Conservation (phyloP, 2,888 invertebrate species). For the Catonia carolina region DNA sequence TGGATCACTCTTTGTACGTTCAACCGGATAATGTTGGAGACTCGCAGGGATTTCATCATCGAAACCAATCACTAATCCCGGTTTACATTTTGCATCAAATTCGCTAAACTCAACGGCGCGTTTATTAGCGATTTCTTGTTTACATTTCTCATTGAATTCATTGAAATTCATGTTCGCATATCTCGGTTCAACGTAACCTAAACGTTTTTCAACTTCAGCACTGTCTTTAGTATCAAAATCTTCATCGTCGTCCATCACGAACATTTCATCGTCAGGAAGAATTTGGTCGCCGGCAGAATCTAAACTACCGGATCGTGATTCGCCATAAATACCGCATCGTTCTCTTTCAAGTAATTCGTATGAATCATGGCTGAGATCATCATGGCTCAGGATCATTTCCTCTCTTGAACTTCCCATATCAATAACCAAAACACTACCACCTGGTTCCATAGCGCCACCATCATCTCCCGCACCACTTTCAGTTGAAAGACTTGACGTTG, state of each 20-base stretch:
- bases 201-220: conserved; percentile 32
- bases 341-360: conserved; percentile 66
- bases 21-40: conserved; percentile 40
- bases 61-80: conserved; percentile 34
- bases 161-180: conserved; percentile 36
- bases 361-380: conserved; percentile 81
- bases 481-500: conserved; percentile 58
- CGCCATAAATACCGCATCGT: conserved; percentile 18
- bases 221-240: conserved; percentile 42
- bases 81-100: conserved; percentile 36
- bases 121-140: conserved; percentile 34
- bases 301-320: conserved; percentile 58
- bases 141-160: conserved; percentile 37
- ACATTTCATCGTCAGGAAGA: conserved; percentile 71
- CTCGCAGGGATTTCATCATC: conserved; percentile 35
- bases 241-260: conserved; percentile 72
- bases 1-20: conserved; percentile 78
- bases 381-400: conserved; percentile 53
- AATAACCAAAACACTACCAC: conserved; percentile 43
- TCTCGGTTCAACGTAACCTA: conserved; percentile 34
- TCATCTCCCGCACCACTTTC: conserved; percentile 59
- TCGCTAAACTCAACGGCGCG: conserved; percentile 32
- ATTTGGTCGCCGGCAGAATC: conserved; percentile 68
- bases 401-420: conserved; percentile 36
- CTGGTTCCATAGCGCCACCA: conserved; percentile 53